phyloP scores from a whole-genome alignment of 2,797 vertebrate genomes.

The Acipenser transmontanus region DNA sequence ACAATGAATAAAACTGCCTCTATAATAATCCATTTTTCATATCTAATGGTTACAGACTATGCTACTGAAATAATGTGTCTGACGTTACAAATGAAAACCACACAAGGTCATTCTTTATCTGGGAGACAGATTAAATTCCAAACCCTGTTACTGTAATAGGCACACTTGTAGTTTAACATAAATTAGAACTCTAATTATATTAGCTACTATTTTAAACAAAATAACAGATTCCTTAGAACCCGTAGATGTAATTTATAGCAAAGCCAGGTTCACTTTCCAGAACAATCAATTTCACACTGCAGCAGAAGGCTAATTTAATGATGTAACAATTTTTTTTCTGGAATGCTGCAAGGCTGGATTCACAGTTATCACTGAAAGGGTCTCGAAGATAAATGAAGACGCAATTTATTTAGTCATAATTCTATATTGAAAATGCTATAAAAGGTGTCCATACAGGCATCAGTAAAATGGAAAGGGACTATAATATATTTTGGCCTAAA shows the following conservation, averaged over 20 bases:
- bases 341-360: constrained; percentile 81
- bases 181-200: constrained; percentile 98
- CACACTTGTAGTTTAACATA: constrained; percentile 96
- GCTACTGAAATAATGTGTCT: constrained; percentile 89
- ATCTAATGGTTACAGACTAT: constrained; percentile 84
- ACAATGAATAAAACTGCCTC: constrained; percentile 71
- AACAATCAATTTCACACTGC: constrained; percentile 91
- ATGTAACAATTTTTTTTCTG: constrained; percentile 75
- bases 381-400: constrained; percentile 98
- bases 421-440: constrained; percentile 83
- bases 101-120: constrained; percentile 88
- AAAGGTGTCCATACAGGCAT: constrained; percentile 78
- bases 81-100: constrained; percentile 93
- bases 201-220: constrained; percentile 98
- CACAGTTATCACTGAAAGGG: constrained; percentile 79
- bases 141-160: constrained; percentile 95
- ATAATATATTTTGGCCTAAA: constrained; percentile 52
- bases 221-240: constrained; percentile 94
- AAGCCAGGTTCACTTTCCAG: constrained; percentile 93
- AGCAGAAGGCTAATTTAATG: constrained; percentile 87
- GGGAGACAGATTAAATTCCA: constrained; percentile 91
- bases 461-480: constrained; percentile 48
- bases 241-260: constrained; percentile 97
- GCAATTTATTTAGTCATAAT: constrained; percentile 98
- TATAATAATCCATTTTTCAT: constrained; percentile 83